Conservation (phyloP, 2,888 invertebrate species). For the Sinopyrophorus schimmeli region DNA sequence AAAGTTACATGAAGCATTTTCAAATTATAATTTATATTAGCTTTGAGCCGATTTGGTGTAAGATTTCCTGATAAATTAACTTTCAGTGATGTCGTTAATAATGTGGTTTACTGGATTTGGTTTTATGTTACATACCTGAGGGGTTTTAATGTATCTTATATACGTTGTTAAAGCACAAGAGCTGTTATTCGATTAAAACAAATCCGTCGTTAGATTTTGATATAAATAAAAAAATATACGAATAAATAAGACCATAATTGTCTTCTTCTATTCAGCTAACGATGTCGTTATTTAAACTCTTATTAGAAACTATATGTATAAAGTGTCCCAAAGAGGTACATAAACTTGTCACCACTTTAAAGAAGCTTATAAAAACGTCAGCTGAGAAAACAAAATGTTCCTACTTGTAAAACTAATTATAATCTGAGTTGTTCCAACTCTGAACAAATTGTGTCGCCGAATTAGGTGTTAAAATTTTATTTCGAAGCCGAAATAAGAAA, state of each 20-base stretch:
- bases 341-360: slow-evolving; percentile 37
- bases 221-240: too few relatives aligned
- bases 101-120: slow-evolving; percentile 38
- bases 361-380: slow-evolving; percentile 38
- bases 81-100: slow-evolving; percentile 40
- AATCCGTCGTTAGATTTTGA: too few relatives aligned
- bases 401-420: slow-evolving; percentile 44
- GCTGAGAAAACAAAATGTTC: slow-evolving; percentile 42
- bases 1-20: slow-evolving; percentile 31
- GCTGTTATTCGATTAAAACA: too few relatives aligned
- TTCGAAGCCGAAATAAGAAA: slow-evolving; percentile 52
- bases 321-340: slow-evolving; percentile 22
- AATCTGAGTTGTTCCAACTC: slow-evolving; percentile 39
- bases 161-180: slow-evolving; percentile 23
- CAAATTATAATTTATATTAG: slow-evolving; percentile 39
- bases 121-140: slow-evolving; percentile 39
- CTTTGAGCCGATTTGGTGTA: slow-evolving; percentile 35
- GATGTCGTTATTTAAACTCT: slow-evolving; percentile 19
- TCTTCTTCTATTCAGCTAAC: background rate
- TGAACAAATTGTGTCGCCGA: slow-evolving; percentile 45
- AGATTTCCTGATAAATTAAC: slow-evolving; percentile 42
- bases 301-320: slow-evolving; percentile 19
- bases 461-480: slow-evolving; percentile 52
- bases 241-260: too few relatives aligned
- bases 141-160: slow-evolving; percentile 25